Evolutionary conservation across 2,888 invertebrate species (phyloP).

Genomic region (Parasteatoda lunata): DNA sequence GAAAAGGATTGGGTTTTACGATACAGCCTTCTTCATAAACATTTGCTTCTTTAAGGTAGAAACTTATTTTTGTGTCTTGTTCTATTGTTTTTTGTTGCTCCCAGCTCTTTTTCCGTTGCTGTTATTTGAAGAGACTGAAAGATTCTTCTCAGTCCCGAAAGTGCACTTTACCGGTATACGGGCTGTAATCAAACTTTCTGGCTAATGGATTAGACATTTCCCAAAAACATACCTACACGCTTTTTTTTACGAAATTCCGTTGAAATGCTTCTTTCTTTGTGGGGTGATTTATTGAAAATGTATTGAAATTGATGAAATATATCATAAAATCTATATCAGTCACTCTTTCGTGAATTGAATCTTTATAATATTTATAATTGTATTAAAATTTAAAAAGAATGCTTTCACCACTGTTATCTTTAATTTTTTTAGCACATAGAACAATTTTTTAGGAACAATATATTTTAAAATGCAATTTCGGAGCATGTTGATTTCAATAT

Average conservation of each 20-base stretch:
- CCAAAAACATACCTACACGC: neutral
- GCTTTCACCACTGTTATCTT: no score
- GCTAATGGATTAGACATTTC: slow-evolving; percentile 48
- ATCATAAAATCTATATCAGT: no score
- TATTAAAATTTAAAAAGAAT: no score
- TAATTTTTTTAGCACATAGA: no score
- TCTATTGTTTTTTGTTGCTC: neutral
- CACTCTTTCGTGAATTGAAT: no score
- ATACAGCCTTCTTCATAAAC: no score
- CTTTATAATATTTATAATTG: no score
- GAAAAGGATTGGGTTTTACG: no score
- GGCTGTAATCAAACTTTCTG: slow-evolving; percentile 38
- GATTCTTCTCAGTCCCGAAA: neutral
- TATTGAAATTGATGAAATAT: neutral
- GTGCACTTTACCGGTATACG: slow-evolving; percentile 9
- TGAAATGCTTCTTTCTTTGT: neutral
- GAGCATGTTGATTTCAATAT: no score
- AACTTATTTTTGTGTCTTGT: neutral
- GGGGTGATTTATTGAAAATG: neutral
- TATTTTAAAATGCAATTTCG: no score
- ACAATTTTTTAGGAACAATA: no score
- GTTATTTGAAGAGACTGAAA: neutral
- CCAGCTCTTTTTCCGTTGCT: neutral
- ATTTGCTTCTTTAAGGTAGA: no score
- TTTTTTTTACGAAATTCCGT: neutral